A percentile compares a stretch with the other conserved stretches of the same genome.
Evolutionary conservation across 1,140 invertebrate species (phyloP).

Genomic region (Orchestia grillus): DNA sequence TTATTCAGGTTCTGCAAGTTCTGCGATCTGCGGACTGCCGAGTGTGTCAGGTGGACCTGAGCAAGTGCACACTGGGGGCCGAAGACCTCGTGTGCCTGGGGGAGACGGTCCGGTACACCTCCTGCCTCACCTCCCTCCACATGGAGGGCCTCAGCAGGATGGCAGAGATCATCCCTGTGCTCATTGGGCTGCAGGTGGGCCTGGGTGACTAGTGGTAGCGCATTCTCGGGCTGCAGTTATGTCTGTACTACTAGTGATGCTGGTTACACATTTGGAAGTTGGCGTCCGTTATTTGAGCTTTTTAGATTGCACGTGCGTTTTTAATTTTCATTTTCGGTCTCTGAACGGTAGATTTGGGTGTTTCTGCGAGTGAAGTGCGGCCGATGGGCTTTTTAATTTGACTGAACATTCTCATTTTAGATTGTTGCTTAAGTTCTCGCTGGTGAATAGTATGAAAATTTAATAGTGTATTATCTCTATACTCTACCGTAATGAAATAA

Average conservation of each 20-base stretch:
- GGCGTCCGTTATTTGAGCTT: not conserved
- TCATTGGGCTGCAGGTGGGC: conserved; percentile 71
- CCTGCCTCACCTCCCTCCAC: conserved; percentile 74
- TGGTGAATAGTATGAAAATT: not conserved
- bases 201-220: not conserved
- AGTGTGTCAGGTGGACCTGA: conserved; percentile 74
- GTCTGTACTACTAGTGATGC: not conserved
- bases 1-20: conserved; percentile 68
- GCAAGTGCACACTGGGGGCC: conserved; percentile 71
- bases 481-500: not conserved
- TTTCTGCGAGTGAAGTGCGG: not conserved
- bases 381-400: not conserved
- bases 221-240: not conserved
- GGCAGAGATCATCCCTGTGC: conserved; percentile 73
- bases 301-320: not conserved
- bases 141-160: conserved; percentile 74
- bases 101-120: conserved; percentile 74
- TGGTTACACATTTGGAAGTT: not conserved
- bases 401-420: too few relatives aligned
- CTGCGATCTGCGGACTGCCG: conserved; percentile 73
- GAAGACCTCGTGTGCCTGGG: conserved; percentile 75
- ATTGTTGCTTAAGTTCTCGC: not conserved
- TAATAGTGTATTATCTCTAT: not conserved
- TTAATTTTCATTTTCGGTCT: not conserved
- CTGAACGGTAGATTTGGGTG: not conserved